phyloP scores from a whole-genome alignment of 2,888 invertebrate genomes.

The Hirtodrosophila trivittata region DNA sequence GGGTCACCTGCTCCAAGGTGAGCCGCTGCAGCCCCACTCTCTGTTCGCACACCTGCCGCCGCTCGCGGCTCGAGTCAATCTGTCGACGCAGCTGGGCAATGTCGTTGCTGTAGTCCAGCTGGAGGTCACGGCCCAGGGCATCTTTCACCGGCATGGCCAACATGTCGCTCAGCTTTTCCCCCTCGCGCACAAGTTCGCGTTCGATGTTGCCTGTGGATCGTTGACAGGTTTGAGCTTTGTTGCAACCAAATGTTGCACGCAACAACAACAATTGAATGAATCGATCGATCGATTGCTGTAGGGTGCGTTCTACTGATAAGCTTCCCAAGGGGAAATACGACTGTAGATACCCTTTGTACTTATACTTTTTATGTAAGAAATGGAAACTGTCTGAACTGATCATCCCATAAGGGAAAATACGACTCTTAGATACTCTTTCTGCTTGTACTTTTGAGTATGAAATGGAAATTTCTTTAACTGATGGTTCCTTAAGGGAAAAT shows the following conservation, averaged over 20 bases:
- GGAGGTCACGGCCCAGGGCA: conserved; percentile 88
- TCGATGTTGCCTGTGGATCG: conserved; percentile 86
- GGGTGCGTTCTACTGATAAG: conserved; percentile 1
- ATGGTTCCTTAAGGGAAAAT: no score
- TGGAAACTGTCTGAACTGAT: no score
- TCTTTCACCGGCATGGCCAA: conserved; percentile 91
- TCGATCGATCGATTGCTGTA: not conserved
- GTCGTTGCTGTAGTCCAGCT: conserved; percentile 89
- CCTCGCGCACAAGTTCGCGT: conserved; percentile 88
- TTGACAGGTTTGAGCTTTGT: conserved; percentile 7
- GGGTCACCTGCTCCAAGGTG: conserved; percentile 90
- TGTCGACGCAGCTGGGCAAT: conserved; percentile 89
- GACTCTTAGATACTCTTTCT: no score
- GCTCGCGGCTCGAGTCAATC: conserved; percentile 88
- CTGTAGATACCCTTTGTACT: no score
- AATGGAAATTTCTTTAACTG: no score
- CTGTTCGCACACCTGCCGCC: conserved; percentile 89
- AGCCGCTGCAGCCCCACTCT: conserved; percentile 90
- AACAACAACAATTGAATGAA: conserved; percentile 2
- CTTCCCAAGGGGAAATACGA: not conserved
- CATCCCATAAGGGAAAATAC: no score
- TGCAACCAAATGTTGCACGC: conserved; percentile 21
- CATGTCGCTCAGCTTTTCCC: conserved; percentile 90
- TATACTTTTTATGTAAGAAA: no score
- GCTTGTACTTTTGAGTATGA: no score